phyloP scores from a whole-genome alignment of 2,113 vertebrate species.

The Tapirus terrestris region DNA sequence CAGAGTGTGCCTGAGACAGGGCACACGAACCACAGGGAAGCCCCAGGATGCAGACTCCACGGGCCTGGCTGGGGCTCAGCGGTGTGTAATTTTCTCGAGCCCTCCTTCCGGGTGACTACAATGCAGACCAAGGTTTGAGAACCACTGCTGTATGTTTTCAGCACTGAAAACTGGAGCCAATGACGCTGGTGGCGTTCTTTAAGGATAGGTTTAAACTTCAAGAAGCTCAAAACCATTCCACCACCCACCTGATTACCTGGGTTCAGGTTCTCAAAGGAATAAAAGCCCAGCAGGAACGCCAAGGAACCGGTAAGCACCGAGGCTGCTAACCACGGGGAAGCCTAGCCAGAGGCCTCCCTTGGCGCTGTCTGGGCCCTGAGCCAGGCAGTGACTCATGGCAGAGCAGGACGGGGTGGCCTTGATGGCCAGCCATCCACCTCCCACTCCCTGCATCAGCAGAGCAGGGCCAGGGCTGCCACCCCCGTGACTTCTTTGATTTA shows the following conservation, averaged over 20 bases:
- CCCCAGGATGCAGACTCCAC: not conserved
- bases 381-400: slow-evolving; percentile 39
- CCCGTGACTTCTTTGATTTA: too few relatives aligned
- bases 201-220: not conserved
- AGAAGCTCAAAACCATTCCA: not conserved
- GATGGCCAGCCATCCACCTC: not conserved
- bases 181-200: rapidly evolving
- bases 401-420: not conserved
- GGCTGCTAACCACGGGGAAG: not conserved
- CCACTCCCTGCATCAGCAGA: not conserved
- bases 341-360: not conserved
- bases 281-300: not conserved
- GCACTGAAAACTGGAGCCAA: rapidly evolving
- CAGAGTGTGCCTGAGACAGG: rapidly evolving
- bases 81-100: rapidly evolving
- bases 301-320: not conserved
- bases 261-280: not conserved
- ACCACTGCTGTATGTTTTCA: not conserved
- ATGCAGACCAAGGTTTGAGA: rapidly evolving
- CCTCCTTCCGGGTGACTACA: not conserved
- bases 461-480: not conserved
- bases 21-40: rapidly evolving
- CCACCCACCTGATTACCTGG: rapidly evolving
- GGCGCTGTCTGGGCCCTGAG: not conserved
- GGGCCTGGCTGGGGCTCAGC: not conserved